These are phyloP conservation scores for Drosophila lini DNA, from an alignment of 1,140 invertebrate genomes.

Conservation along the genomic window DNA sequence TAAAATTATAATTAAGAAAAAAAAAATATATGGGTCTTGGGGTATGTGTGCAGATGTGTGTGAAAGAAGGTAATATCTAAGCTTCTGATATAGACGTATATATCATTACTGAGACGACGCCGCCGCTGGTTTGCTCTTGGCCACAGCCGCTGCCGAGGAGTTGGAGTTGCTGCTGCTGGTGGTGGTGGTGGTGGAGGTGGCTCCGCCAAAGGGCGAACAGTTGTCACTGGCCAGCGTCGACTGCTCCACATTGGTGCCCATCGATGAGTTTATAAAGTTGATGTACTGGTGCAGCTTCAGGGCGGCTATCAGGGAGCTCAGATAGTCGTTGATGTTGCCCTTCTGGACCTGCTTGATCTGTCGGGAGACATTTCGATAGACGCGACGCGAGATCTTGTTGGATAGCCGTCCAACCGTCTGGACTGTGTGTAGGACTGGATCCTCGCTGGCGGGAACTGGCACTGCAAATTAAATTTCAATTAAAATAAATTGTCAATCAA, in stretches of 20 bases:
- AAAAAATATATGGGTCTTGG: slow-evolving; percentile 5
- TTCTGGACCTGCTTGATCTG: slow-evolving; percentile 86
- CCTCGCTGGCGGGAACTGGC: slow-evolving; percentile 86
- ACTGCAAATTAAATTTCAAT: slow-evolving; percentile 79
- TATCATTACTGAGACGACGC: slow-evolving; percentile 31
- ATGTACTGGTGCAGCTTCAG: slow-evolving; percentile 87
- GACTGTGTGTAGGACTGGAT: slow-evolving; percentile 88
- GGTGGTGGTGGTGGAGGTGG: slow-evolving; percentile 9
- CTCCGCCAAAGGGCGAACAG: slow-evolving; percentile 57
- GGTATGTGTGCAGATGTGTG: slow-evolving; percentile 3
- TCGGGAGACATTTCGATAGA: slow-evolving; percentile 87
- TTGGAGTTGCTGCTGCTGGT: slow-evolving; percentile 10
- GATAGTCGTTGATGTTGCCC: slow-evolving; percentile 87
- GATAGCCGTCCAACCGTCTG: slow-evolving; percentile 89
- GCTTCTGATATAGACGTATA: slow-evolving; percentile 15
- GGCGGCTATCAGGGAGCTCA: slow-evolving; percentile 87
- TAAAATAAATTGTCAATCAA: not conserved
- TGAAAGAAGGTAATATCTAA: slow-evolving; percentile 26
- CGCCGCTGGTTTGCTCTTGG: slow-evolving; percentile 50
- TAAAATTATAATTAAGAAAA: slow-evolving; percentile 22
- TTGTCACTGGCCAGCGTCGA: slow-evolving; percentile 62
- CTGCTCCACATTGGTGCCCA: slow-evolving; percentile 83
- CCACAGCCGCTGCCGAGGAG: slow-evolving; percentile 9
- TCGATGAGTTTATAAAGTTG: slow-evolving; percentile 84
- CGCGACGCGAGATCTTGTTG: slow-evolving; percentile 88